Percentiles rank a stretch among this genome's conserved stretches.
Conservation (phyloP, 2,888 invertebrate genomes). For the Branchipolynoe longqiensis region DNA sequence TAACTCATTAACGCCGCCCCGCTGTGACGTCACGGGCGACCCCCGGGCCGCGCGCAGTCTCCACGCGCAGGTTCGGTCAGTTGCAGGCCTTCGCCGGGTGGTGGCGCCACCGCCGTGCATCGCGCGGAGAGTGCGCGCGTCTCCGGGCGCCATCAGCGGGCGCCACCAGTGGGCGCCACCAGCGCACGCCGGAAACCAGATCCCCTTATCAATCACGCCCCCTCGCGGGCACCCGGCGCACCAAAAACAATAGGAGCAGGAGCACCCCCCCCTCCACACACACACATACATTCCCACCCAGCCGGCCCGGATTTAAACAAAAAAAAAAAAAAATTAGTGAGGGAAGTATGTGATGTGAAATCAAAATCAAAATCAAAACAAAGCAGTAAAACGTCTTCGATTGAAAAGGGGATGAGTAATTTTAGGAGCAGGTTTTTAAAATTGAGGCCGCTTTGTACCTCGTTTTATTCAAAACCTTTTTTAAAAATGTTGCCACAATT, state of each 20-base stretch:
- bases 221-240: neutral
- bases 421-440: neutral
- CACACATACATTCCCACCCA: too few relatives aligned
- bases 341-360: neutral
- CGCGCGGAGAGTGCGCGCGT: too few relatives aligned
- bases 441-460: neutral
- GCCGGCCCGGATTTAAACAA: too few relatives aligned
- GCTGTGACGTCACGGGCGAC: slow-evolving; percentile 35
- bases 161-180: too few relatives aligned
- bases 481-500: too few relatives aligned
- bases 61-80: neutral
- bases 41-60: neutral
- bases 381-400: neutral
- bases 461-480: too few relatives aligned
- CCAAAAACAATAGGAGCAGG: slow-evolving; percentile 26
- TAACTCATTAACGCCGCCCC: neutral
- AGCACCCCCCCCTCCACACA: too few relatives aligned
- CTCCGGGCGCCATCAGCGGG: too few relatives aligned
- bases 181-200: slow-evolving; percentile 29
- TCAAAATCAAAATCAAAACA: neutral
- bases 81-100: neutral
- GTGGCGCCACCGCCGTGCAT: too few relatives aligned
- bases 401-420: neutral
- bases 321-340: too few relatives aligned
- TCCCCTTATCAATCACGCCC: slow-evolving; percentile 47